Base-by-base conservation (phyloP, 2,113 vertebrate genomes). In the Machaerirhynchus nigripectus region DNA sequence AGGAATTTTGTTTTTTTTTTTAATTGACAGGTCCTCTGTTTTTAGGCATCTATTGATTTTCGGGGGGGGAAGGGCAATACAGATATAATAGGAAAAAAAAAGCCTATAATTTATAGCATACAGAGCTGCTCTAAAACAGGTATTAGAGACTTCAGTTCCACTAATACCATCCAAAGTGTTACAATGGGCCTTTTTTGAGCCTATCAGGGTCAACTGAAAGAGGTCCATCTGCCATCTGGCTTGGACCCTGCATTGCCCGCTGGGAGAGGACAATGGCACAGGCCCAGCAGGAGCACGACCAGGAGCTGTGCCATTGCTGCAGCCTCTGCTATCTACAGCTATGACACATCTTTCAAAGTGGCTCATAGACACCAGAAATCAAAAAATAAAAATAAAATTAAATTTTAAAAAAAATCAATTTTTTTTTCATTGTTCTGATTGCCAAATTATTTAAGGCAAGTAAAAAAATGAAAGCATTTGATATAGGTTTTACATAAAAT, bases 391-490 rank as follows among this genome's bases (percentile, higher is more conserved):
- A 98, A 19, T 10, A 10, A 77, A n/a, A n/a, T n/a, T n/a, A n/a
- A n/a, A n/a, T n/a, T n/a, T n/a, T n/a, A n/a, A 98, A 97, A 98
- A 98, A 98, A 99, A 97, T 97, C 98, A 98, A 98, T 94, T 93
- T 97, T 97, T 98, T 99, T 99, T 99, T 97, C 95, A 97, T 98
- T 99, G 99, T 99, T 98, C 98, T 99, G 99, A 99, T 99, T 99
- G 99, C 99, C 99, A 98, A 99, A 98, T 99, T 99, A 98, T 98
- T 99, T 99, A 99, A 99, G 99, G 99, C 99, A 99, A 98, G 99
- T 99, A 99, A 99, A 99, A 99, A 99, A 99, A 99, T 98, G 98
- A 99, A 99, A 99, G 98, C 98, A 98, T 99, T 99, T 96, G 96
- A 98, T 98, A 98, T 97, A 99, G 94, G 98, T 98, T 98, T 98